Evolutionary conservation across 1,140 invertebrate species (phyloP), one percentile per base, ranked within the genome.

Genomic region (Temnothorax longispinosus): DNA sequence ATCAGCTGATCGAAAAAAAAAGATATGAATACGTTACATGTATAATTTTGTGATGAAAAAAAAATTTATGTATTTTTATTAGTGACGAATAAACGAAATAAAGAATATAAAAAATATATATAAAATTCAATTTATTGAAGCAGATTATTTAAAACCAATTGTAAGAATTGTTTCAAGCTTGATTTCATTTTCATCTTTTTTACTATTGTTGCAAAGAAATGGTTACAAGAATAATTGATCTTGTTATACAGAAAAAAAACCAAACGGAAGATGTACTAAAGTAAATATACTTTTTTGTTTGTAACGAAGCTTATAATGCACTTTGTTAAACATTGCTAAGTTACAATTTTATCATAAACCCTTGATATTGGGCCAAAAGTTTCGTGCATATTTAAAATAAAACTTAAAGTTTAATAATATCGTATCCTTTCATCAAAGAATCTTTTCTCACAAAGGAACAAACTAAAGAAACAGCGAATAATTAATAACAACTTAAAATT

Each of bases 351-450:
- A 2, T 54, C 4, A 44, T 4, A 67, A 44, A 27, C 13, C 10
- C 8, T 41, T 69, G 47, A 47, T 41, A n/a, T n/a, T 65, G 18
- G 18, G 11, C 10, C 4, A 65, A 6, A 41, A 41, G 38, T 6
- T 41, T 27, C 2, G 10, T 69, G 27, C 27, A 27, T 27, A 10
- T 18, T 56, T 75, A 35, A 41, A 64, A 64, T 35, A 44, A 64
- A 77, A 77, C 27, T 77, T 7, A 4, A 76, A 15, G 8, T 64
- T 77, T 64, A 58, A 75, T 21, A 75, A 58, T 0, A 0, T 15
- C 7, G 13, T 58, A 77, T 64, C 2, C 2, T 41, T 44, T 32
- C 15, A 44, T 76, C 4, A 41, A 18, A 62, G 15, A 58, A 41
- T 75, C 3, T 38, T 38, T n/a, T n/a, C 1, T 21, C 5, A 15